Conservation (phyloP, 2,113 vertebrate species). For the Callaeas wilsoni region DNA sequence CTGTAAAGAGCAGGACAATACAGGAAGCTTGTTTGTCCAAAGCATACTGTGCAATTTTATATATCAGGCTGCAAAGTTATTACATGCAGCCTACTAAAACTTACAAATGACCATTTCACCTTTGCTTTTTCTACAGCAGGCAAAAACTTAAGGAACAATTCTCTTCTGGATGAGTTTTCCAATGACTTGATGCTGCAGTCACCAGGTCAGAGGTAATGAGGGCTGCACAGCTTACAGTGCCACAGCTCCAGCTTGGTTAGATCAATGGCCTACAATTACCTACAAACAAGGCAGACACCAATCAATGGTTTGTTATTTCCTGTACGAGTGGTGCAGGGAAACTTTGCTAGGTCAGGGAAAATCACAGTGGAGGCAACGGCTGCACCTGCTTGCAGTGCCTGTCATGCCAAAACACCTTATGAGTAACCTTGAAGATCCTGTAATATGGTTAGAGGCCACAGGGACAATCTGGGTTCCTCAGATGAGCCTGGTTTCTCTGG, state of each 20-base stretch:
- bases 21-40: slow-evolving; percentile 21
- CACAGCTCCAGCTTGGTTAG: slow-evolving; percentile 53
- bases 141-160: slow-evolving; percentile 29
- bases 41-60: background rate
- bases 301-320: slow-evolving; percentile 75
- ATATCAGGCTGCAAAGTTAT: background rate
- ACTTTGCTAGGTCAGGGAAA: slow-evolving; percentile 66
- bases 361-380: slow-evolving; percentile 51
- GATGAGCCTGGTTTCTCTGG: slow-evolving; percentile 26
- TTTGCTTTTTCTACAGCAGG: slow-evolving; percentile 24
- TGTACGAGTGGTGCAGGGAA: slow-evolving; percentile 63
- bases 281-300: slow-evolving; percentile 76
- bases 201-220: slow-evolving; percentile 68
- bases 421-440: slow-evolving; percentile 44
- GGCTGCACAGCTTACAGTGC: slow-evolving; percentile 38
- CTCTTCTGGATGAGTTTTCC: slow-evolving; percentile 49
- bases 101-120: slow-evolving; percentile 36
- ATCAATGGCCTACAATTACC: slow-evolving; percentile 80
- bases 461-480: slow-evolving; percentile 52
- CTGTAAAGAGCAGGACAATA: background rate
- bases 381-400: slow-evolving; percentile 56
- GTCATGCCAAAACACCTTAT: slow-evolving; percentile 33
- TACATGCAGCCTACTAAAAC: background rate
- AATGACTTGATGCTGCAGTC: slow-evolving; percentile 27
- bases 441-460: slow-evolving; percentile 11